Conservation (phyloP, 1,140 invertebrate genomes). For the Acromyrmex charruanus region DNA sequence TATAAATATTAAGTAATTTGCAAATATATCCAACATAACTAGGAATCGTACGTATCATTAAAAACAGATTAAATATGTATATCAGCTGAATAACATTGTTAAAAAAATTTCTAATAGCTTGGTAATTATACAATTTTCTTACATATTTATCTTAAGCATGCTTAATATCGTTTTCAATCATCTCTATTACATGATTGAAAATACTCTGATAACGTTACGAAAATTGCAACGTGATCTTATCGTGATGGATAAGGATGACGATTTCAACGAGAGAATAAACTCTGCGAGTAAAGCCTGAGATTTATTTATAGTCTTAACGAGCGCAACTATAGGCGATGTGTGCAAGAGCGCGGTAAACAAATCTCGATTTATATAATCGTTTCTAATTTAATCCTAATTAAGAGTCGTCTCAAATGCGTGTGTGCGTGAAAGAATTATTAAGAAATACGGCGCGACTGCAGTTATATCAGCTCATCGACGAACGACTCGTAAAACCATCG, state of each 20-base stretch:
- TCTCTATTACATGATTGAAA: background rate
- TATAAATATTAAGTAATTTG: constrained; percentile 8
- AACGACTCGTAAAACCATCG: constrained; percentile 21
- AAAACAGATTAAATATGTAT: background rate
- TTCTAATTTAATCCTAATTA: constrained; percentile 46
- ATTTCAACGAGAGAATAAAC: background rate
- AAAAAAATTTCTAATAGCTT: background rate
- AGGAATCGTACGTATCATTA: background rate
- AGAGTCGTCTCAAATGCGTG: background rate
- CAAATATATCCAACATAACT: background rate
- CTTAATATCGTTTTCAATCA: background rate
- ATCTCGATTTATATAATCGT: constrained; percentile 33
- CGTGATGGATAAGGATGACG: background rate
- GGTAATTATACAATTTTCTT: background rate
- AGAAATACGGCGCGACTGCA: background rate
- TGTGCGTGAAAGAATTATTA: background rate
- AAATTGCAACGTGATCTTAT: constrained; percentile 1
- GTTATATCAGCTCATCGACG: constrained; percentile 6
- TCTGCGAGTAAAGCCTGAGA: background rate
- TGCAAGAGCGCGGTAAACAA: constrained; percentile 4
- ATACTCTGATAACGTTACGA: background rate
- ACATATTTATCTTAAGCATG: background rate
- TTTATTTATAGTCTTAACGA: constrained; percentile 9
- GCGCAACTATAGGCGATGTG: background rate
- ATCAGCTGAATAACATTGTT: background rate